Base-by-base conservation (phyloP, 2,888 invertebrate species). In the Argyresthia albistria region DNA sequence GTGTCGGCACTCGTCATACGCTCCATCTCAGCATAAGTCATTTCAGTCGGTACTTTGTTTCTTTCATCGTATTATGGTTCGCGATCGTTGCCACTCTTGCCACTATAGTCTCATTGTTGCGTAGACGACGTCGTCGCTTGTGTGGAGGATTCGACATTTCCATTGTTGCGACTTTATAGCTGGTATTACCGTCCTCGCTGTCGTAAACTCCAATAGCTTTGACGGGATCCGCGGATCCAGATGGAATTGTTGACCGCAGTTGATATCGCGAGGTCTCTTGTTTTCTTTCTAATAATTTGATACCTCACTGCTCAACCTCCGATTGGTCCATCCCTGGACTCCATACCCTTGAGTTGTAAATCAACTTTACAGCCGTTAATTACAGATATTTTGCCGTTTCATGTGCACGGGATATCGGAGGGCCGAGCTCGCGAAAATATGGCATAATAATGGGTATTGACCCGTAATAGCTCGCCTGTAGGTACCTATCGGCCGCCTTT, bases 331-430 rank as follows among this genome's bases (percentile, higher is more conserved):
- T 74, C 79, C 69, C 75, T 67, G 65, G 74, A 76, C 72, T 76
- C 80, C 75, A 79, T 79, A 73, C 82, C 76, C 66, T 46, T 50
- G 74, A 68, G 81, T 72, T 80, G 86, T 87, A 87, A 87, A 87
- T 87, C 86, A 87, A 83, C 80, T 87, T 87, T 87, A 87, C 86
- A 86, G 78, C 86, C 83, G 83, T 84, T 86, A 87, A 87, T 87
- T 87, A 86, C 86, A 87, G 77, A 84, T 83, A 86, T 87, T 25
- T 87, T 83, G 82, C 86, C 80, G 75, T 84, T 83, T 82, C 79
- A 81, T 82, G 76, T 67, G 80, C 75, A 74, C 73, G 80, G 77
- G 78, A 77, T 82, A 84, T 84, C 83, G 77, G 77, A 77, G 82
- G 79, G 82, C 77, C 67, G 81, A 69, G 82, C 82, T 82, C 80